These are phyloP conservation scores for Dendrolimus houi DNA, from an alignment of 2,888 invertebrate species.

Conservation along the genomic window DNA sequence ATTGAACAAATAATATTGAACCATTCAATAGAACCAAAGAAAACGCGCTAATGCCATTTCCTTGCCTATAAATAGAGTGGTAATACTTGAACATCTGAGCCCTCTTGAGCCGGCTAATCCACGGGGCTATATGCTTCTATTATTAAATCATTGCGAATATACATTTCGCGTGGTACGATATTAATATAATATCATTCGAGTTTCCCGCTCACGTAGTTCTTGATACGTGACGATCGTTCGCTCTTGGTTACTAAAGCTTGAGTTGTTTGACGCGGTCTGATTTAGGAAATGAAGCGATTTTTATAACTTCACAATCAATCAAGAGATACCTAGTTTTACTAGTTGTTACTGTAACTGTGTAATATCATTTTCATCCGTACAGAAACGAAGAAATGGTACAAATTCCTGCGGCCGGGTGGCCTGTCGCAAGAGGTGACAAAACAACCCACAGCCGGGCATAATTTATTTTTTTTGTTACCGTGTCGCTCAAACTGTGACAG, in stretches of 20 bases:
- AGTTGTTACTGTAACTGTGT: too few species aligned
- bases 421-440: too few species aligned
- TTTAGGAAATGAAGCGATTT: constrained; percentile 5
- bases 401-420: too few species aligned
- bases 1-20: too few species aligned
- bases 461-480: too few species aligned
- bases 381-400: too few species aligned
- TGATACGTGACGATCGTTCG: constrained; percentile 43
- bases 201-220: constrained; percentile 38
- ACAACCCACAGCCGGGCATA: too few species aligned
- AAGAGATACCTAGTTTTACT: too few species aligned
- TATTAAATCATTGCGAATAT: constrained; percentile 29
- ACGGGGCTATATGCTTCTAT: constrained; percentile 8
- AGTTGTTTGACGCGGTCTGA: constrained; percentile 10
- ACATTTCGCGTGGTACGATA: constrained; percentile 27
- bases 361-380: too few species aligned
- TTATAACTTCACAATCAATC: too few species aligned
- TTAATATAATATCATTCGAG: constrained; percentile 37
- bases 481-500: too few species aligned
- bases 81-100: neutral
- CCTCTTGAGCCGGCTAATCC: constrained; percentile 5
- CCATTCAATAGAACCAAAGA: too few species aligned
- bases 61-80: neutral
- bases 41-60: neutral
- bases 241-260: constrained; percentile 21